Percentiles rank a stretch among this genome's conserved stretches.
Conservation (phyloP, 2,888 invertebrate species). For the Atherix ibis region DNA sequence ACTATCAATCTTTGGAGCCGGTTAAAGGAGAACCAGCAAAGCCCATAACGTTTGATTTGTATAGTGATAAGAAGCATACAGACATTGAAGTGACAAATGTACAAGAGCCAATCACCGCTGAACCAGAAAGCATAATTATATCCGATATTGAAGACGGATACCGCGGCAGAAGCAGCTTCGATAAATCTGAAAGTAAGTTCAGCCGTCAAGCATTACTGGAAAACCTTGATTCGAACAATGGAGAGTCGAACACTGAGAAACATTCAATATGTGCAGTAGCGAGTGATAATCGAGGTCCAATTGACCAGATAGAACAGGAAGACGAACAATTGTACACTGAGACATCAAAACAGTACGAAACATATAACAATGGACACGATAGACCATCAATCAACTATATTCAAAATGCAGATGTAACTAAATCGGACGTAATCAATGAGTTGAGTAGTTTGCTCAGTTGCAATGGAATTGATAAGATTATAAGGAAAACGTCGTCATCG, state of each 20-base stretch:
- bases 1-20: too few relatives aligned
- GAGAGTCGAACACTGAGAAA: conserved; percentile 1
- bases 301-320: too few relatives aligned
- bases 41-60: conserved; percentile 14
- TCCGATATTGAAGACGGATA: conserved; percentile 19
- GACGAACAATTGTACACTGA: too few relatives aligned
- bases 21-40: conserved; percentile 10
- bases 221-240: too few relatives aligned
- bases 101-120: not conserved
- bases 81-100: conserved; percentile 6
- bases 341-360: not conserved
- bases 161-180: conserved; percentile 10
- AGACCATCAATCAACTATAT: not conserved
- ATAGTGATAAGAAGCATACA: conserved; percentile 15
- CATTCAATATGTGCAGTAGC: conserved; percentile 2
- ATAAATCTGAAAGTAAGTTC: not conserved
- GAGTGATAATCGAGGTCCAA: too few relatives aligned
- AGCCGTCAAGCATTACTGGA: conserved; percentile 2
- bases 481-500: too few relatives aligned
- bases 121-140: conserved; percentile 10
- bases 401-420: not conserved
- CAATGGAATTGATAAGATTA: conserved; percentile 21
- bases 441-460: conserved; percentile 20
- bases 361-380: not conserved
- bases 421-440: conserved; percentile 22